A percentile compares a stretch with the other conserved stretches of the same genome.
These are phyloP conservation scores for Anaspis maculata DNA, from an alignment of 2,888 invertebrate genomes.

Conservation along the genomic window DNA sequence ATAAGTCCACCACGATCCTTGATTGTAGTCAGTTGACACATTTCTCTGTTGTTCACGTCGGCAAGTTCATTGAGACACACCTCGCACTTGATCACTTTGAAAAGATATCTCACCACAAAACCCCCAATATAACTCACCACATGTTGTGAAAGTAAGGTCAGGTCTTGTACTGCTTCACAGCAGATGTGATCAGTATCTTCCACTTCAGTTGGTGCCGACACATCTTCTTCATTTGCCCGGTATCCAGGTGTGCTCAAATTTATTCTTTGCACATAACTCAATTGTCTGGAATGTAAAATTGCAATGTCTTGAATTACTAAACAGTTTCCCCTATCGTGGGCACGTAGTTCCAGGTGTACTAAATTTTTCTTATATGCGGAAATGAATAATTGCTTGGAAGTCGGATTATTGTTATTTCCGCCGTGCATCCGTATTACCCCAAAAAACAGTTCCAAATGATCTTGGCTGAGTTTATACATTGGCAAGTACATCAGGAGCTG, in stretches of 20 bases:
- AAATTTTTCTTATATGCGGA: slow-evolving; percentile 14
- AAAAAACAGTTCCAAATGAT: slow-evolving; percentile 16
- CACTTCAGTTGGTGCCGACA: background rate
- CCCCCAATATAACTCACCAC: slow-evolving; percentile 14
- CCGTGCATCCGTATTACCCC: slow-evolving; percentile 13
- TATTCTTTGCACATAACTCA: background rate
- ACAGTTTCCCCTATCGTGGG: slow-evolving; percentile 14
- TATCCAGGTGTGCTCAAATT: slow-evolving; percentile 1
- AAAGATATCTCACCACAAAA: slow-evolving; percentile 8
- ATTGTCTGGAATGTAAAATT: slow-evolving; percentile 10
- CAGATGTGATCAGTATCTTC: background rate
- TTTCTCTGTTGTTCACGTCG: slow-evolving; percentile 2
- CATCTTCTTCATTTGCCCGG: slow-evolving; percentile 1
- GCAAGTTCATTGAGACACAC: slow-evolving; percentile 9
- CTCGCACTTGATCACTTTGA: slow-evolving; percentile 11
- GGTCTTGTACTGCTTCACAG: slow-evolving; percentile 1
- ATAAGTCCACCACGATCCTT: slow-evolving; percentile 12
- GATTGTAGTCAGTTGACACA: slow-evolving; percentile 4
- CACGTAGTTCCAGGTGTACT: slow-evolving; percentile 7
- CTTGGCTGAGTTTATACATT: slow-evolving; percentile 15
- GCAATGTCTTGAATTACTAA: slow-evolving; percentile 16
- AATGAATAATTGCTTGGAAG: slow-evolving; percentile 12
- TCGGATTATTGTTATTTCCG: slow-evolving; percentile 20
- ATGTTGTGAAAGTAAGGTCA: slow-evolving; percentile 6
- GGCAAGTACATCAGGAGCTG: slow-evolving; percentile 12